phyloP scores from a whole-genome alignment of 1,140 invertebrate species.

The Monomorium pharaonis region DNA sequence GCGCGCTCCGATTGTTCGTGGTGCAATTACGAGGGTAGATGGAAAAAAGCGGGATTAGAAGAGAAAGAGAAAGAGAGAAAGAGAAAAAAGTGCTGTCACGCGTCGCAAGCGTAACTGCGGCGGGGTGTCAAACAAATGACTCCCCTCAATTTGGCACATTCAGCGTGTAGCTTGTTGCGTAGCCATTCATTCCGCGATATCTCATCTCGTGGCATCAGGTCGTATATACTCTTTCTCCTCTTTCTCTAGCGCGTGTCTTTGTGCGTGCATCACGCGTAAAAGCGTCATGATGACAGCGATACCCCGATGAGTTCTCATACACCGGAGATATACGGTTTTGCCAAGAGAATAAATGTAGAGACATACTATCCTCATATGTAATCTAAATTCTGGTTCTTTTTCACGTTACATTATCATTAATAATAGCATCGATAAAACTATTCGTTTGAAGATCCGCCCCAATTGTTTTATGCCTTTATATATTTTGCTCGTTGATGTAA shows the following conservation, averaged over 20 bases:
- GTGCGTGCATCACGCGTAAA: background rate
- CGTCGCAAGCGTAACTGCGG: constrained; percentile 56
- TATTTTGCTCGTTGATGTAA: background rate
- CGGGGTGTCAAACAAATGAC: constrained; percentile 70
- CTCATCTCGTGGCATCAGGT: constrained; percentile 60
- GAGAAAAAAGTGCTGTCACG: constrained; percentile 61
- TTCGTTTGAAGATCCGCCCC: background rate
- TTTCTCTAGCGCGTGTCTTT: background rate
- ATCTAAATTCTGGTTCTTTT: background rate
- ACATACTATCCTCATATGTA: background rate
- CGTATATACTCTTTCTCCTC: background rate
- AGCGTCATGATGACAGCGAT: background rate
- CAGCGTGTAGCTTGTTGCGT: constrained; percentile 77
- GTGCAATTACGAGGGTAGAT: constrained; percentile 64
- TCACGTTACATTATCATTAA: background rate
- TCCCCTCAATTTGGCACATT: constrained; percentile 78
- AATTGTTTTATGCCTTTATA: background rate
- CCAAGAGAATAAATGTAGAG: background rate
- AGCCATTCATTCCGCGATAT: constrained; percentile 73
- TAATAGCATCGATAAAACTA: background rate
- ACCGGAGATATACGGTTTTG: background rate
- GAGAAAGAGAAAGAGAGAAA: constrained; percentile 39
- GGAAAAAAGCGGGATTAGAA: constrained; percentile 49
- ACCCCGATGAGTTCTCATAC: background rate
- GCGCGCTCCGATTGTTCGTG: constrained; percentile 61